Conservation (phyloP, 1,140 invertebrate genomes). For the Paramacrobiotus metropolitanus region DNA sequence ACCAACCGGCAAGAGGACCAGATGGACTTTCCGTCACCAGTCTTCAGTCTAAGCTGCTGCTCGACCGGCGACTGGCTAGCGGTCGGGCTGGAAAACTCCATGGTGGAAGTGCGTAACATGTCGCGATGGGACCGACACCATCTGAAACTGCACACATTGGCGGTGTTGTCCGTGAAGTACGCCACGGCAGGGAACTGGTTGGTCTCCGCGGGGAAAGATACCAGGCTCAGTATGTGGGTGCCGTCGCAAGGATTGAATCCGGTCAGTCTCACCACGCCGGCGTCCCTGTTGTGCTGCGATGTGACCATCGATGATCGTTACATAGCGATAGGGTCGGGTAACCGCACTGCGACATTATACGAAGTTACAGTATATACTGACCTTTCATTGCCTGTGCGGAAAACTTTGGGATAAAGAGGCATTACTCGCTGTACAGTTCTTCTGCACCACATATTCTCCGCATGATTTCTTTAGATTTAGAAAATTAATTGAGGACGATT, state of each 20-base stretch:
- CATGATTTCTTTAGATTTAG: too few species aligned
- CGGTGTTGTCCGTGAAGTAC: slow-evolving; percentile 89
- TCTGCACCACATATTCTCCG: too few species aligned
- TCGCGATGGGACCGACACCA: slow-evolving; percentile 90
- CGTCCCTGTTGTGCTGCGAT: slow-evolving; percentile 93
- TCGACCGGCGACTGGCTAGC: slow-evolving; percentile 92
- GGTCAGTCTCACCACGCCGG: slow-evolving; percentile 75
- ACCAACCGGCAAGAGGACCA: slow-evolving; percentile 58
- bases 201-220: slow-evolving; percentile 94
- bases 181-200: slow-evolving; percentile 96
- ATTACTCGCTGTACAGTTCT: too few species aligned
- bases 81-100: slow-evolving; percentile 93
- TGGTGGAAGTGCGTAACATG: slow-evolving; percentile 80
- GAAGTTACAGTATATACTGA: slow-evolving; percentile 83
- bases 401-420: slow-evolving; percentile 3
- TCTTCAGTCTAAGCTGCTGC: slow-evolving; percentile 89
- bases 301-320: slow-evolving; percentile 95
- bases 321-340: slow-evolving; percentile 92
- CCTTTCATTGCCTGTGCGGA: too few species aligned
- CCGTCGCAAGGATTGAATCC: slow-evolving; percentile 93
- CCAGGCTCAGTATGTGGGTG: slow-evolving; percentile 88
- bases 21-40: slow-evolving; percentile 81
- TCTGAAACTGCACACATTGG: slow-evolving; percentile 86
- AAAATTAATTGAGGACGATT: too few species aligned
- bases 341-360: slow-evolving; percentile 96